A percentile compares a stretch with the other conserved stretches of the same genome.
Conservation (phyloP, 2,888 invertebrate species). For the Drosophila planitibia region DNA sequence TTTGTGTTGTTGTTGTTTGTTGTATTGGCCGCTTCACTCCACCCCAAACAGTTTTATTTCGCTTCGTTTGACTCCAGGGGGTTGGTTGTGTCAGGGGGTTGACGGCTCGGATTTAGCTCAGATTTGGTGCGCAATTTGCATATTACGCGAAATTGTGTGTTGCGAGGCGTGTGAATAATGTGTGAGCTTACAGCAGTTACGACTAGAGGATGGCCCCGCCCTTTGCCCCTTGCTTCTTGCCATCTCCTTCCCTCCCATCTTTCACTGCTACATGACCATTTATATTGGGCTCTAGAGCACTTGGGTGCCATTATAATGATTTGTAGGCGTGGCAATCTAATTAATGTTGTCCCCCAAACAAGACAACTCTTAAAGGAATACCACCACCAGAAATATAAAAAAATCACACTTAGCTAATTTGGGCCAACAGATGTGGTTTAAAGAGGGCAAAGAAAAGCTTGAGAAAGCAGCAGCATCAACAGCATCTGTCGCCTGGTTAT, state of each 20-base stretch:
- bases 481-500: conserved; percentile 32
- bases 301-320: conserved; percentile 77
- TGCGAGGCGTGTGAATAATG: conserved; percentile 78
- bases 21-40: not conserved
- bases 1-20: conserved; percentile 8
- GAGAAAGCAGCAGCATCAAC: not conserved
- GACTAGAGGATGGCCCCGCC: conserved; percentile 1
- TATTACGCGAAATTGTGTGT: conserved; percentile 75
- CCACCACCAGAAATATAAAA: not conserved
- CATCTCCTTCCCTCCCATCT: no score
- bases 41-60: conserved; percentile 58
- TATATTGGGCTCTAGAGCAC: conserved; percentile 26
- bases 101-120: conserved; percentile 37
- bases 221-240: not conserved
- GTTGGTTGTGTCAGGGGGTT: not conserved
- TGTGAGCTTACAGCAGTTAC: conserved; percentile 68
- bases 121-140: conserved; percentile 67
- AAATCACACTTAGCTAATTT: conserved; percentile 54
- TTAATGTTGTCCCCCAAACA: conserved; percentile 71
- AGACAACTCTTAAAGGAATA: conserved; percentile 44
- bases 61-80: conserved; percentile 8
- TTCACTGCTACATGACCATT: not conserved
- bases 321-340: conserved; percentile 74
- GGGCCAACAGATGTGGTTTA: conserved; percentile 2
- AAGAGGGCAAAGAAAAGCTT: conserved; percentile 5